phyloP scores from a whole-genome alignment of 2,113 vertebrate genomes.

The Protobothrops flavoviridis region DNA sequence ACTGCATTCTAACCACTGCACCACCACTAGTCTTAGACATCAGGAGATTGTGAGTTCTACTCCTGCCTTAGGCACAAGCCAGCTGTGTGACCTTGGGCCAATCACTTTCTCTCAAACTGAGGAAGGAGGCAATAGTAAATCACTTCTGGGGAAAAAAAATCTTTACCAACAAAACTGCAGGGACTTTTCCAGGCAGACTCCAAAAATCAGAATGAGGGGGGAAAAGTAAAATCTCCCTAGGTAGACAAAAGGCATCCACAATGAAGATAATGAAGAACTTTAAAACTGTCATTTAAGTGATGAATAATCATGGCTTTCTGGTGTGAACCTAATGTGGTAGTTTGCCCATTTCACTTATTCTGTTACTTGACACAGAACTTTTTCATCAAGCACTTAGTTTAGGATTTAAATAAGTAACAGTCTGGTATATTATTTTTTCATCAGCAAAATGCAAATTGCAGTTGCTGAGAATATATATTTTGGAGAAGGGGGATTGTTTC shows the following conservation, averaged over 20 bases:
- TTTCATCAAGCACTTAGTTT: neutral
- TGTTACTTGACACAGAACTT: neutral
- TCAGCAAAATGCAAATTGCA: neutral
- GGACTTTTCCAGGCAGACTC: neutral
- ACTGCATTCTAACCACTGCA: neutral
- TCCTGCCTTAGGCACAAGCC: neutral
- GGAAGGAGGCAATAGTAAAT: neutral
- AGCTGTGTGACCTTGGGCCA: neutral
- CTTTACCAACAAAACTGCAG: neutral
- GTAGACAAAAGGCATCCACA: neutral
- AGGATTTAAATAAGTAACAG: neutral
- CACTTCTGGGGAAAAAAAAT: neutral
- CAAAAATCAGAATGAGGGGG: neutral
- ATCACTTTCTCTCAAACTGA: neutral
- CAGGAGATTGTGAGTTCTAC: neutral
- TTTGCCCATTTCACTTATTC: neutral
- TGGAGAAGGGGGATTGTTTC: neutral
- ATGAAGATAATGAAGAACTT: neutral
- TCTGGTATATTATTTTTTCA: neutral
- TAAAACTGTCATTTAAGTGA: neutral
- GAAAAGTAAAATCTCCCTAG: neutral
- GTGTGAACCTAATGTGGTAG: neutral
- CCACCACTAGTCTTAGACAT: neutral
- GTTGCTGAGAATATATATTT: neutral
- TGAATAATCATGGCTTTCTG: neutral